A percentile compares a stretch with the other conserved stretches of the same genome.
These are phyloP conservation scores for Anoplolepis gracilipes DNA, from an alignment of 1,140 invertebrate genomes.

Conservation along the genomic window DNA sequence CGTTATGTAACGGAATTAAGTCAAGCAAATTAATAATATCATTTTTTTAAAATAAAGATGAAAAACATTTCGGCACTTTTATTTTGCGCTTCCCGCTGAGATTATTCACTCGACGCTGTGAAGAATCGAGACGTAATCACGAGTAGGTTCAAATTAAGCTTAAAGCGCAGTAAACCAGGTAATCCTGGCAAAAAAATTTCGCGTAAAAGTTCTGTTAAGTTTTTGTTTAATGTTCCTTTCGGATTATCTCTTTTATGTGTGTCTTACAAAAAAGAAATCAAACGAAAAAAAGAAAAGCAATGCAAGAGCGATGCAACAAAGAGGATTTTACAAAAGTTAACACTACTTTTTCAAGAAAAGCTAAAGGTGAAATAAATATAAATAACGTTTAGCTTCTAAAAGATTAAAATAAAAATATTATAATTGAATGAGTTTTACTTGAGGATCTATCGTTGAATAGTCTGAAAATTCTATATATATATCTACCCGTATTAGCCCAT, in stretches of 20 bases:
- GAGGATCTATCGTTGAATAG: slow-evolving; percentile 76
- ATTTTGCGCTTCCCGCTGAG: not conserved
- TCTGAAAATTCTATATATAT: slow-evolving; percentile 44
- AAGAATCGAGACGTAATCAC: slow-evolving; percentile 28
- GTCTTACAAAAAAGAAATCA: not conserved
- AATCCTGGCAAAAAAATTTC: slow-evolving; percentile 64
- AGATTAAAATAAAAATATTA: too few relatives aligned
- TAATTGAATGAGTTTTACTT: slow-evolving; percentile 81
- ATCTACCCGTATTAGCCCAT: slow-evolving; percentile 56
- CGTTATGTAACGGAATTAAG: slow-evolving; percentile 9
- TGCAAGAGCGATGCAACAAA: not conserved
- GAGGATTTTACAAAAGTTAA: slow-evolving; percentile 15
- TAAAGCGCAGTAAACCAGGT: slow-evolving; percentile 56
- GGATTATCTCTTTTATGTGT: slow-evolving; percentile 73
- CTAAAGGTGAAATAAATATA: slow-evolving; percentile 78
- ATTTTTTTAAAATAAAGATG: not conserved
- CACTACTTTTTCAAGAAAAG: slow-evolving; percentile 56
- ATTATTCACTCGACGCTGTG: not conserved
- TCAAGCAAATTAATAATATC: not conserved
- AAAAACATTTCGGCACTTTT: not conserved
- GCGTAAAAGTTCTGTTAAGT: slow-evolving; percentile 66
- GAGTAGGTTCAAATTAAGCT: slow-evolving; percentile 65
- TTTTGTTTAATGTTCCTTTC: slow-evolving; percentile 76
- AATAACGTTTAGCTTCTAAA: slow-evolving; percentile 78
- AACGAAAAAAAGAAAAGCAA: not conserved